Conservation (phyloP, 1,140 invertebrate genomes). For the Latrodectus geometricus region DNA sequence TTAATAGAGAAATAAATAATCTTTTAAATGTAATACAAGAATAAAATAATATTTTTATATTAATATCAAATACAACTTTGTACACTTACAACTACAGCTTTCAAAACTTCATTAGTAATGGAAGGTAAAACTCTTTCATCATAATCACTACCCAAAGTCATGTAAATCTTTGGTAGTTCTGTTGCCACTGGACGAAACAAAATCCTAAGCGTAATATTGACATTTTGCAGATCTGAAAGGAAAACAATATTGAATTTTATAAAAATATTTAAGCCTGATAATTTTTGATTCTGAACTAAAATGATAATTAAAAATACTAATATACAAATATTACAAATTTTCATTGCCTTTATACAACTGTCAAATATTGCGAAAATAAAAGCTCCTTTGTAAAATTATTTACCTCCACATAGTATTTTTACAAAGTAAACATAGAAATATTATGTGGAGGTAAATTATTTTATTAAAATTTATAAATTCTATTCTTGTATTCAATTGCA, state of each 20-base stretch:
- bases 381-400: too few relatives aligned
- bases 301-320: too few relatives aligned
- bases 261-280: too few relatives aligned
- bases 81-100: conserved; percentile 89
- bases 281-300: too few relatives aligned
- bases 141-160: conserved; percentile 96
- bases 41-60: conserved; percentile 5
- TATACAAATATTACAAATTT: too few relatives aligned
- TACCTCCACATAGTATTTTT: too few relatives aligned
- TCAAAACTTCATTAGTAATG: conserved; percentile 98
- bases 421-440: too few relatives aligned
- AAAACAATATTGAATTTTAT: conserved; percentile 2
- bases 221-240: conserved; percentile 95
- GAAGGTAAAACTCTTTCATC: conserved; percentile 98
- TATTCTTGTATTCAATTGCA: too few relatives aligned
- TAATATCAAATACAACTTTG: neutral
- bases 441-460: too few relatives aligned
- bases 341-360: too few relatives aligned
- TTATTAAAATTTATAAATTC: too few relatives aligned
- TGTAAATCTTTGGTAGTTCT: conserved; percentile 90
- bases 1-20: neutral
- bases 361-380: too few relatives aligned
- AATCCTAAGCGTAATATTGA: conserved; percentile 98
- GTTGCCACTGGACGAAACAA: conserved; percentile 93
- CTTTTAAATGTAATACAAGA: neutral